A percentile compares a stretch with the other conserved stretches of the same genome.
Conservation (phyloP, 2,888 invertebrate genomes). For the Loripinus fragilis region DNA sequence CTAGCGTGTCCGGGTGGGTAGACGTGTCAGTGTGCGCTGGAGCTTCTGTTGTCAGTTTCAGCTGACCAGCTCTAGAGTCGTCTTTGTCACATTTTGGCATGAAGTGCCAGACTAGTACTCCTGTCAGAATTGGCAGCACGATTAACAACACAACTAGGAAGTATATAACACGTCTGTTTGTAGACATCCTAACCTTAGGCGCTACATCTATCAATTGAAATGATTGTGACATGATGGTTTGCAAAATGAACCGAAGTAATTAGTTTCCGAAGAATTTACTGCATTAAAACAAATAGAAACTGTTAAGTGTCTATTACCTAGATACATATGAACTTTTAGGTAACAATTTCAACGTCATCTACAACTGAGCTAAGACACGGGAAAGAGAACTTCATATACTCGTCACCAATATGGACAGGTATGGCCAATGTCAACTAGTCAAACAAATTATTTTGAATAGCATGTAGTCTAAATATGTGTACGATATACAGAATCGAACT, state of each 20-base stretch:
- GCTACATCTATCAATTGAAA: not conserved
- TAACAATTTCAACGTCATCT: no score
- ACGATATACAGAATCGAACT: no score
- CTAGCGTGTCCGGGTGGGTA: not conserved
- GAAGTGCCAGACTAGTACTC: conserved; percentile 67
- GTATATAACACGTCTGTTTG: conserved; percentile 56
- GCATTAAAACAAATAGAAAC: no score
- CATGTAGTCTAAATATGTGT: no score
- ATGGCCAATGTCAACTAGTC: no score
- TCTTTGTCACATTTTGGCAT: conserved; percentile 40
- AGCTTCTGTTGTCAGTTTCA: not conserved
- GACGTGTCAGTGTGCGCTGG: not conserved
- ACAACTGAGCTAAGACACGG: no score
- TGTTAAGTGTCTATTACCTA: no score
- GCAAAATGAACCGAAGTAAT: no score
- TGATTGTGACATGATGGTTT: not conserved
- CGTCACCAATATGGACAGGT: no score
- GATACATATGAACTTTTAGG: no score
- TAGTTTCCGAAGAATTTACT: conserved; percentile 3
- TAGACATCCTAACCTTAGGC: not conserved
- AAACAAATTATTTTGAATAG: no score
- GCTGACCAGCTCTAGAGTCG: not conserved
- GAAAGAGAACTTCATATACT: no score
- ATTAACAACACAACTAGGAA: conserved; percentile 59
- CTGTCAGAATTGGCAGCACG: conserved; percentile 63